phyloP scores from a whole-genome alignment of 1,140 invertebrate species.

The Drosophila funebris region DNA sequence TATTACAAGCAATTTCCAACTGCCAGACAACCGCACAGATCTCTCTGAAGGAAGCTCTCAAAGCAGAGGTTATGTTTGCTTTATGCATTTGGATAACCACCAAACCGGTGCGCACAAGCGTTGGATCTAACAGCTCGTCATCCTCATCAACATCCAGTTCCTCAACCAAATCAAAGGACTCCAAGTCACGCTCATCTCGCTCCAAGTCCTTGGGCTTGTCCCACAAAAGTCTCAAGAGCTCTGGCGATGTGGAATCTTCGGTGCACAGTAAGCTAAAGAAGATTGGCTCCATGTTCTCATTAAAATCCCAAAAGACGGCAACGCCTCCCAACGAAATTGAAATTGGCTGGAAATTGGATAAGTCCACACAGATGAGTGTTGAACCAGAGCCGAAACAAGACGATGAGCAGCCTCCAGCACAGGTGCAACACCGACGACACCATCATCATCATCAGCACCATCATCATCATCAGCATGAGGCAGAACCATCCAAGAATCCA shows the following conservation, averaged over 20 bases:
- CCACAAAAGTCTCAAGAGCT: slow-evolving; percentile 66
- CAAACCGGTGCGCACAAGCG: slow-evolving; percentile 71
- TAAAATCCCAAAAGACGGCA: slow-evolving; percentile 60
- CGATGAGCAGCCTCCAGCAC: neutral
- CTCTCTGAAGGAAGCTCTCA: slow-evolving; percentile 85
- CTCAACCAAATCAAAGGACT: slow-evolving; percentile 50
- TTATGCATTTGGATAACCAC: slow-evolving; percentile 84
- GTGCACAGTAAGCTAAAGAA: slow-evolving; percentile 71
- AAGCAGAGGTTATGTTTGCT: slow-evolving; percentile 85
- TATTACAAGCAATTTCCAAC: too few relatives aligned
- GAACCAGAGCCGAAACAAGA: slow-evolving; percentile 7
- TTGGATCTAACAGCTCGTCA: slow-evolving; percentile 44
- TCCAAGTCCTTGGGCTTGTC: slow-evolving; percentile 68
- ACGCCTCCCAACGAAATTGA: slow-evolving; percentile 40
- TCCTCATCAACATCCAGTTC: slow-evolving; percentile 48
- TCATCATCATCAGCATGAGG: slow-evolving; percentile 14
- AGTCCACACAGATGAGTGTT: slow-evolving; percentile 59
- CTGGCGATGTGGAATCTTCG: slow-evolving; percentile 51
- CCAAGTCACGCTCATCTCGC: slow-evolving; percentile 49
- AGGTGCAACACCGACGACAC: slow-evolving; percentile 33
- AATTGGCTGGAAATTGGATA: slow-evolving; percentile 61
- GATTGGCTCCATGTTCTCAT: slow-evolving; percentile 77
- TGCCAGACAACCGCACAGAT: slow-evolving; percentile 84
- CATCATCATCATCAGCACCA: slow-evolving; percentile 55
- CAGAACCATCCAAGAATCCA: slow-evolving; percentile 12